These are phyloP conservation scores for Jacana jacana DNA, from an alignment of 2,113 vertebrate genomes.

Conservation along the genomic window DNA sequence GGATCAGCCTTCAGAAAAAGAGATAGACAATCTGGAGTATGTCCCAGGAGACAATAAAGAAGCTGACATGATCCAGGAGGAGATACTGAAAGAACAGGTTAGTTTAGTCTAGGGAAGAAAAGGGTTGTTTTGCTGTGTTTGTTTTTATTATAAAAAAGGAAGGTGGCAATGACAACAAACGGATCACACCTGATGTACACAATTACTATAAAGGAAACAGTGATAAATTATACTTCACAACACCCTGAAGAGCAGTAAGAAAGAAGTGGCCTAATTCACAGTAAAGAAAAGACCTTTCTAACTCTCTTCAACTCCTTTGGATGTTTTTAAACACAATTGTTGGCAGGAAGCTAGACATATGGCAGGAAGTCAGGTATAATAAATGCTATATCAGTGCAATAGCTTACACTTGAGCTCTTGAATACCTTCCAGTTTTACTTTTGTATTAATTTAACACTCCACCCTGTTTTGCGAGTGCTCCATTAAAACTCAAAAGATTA, in stretches of 20 bases:
- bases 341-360: neutral
- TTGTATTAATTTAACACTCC: neutral
- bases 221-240: neutral
- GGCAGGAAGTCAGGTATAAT: neutral
- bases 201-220: neutral
- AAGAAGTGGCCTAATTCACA: neutral
- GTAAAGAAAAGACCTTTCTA: neutral
- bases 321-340: neutral
- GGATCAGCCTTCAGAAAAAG: neutral
- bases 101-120: neutral
- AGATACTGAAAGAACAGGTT: neutral
- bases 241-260: neutral
- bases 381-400: neutral
- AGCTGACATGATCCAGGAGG: neutral
- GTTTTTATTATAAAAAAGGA: neutral
- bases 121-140: neutral
- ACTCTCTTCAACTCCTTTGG: neutral
- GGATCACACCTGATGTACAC: neutral
- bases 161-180: rapidly evolving
- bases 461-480: neutral
- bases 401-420: neutral
- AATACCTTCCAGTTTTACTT: neutral
- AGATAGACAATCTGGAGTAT: neutral
- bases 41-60: neutral
- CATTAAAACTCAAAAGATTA: neutral